Base-by-base conservation (phyloP, 1,140 invertebrate species). In the Neomicropteryx cornuta region DNA sequence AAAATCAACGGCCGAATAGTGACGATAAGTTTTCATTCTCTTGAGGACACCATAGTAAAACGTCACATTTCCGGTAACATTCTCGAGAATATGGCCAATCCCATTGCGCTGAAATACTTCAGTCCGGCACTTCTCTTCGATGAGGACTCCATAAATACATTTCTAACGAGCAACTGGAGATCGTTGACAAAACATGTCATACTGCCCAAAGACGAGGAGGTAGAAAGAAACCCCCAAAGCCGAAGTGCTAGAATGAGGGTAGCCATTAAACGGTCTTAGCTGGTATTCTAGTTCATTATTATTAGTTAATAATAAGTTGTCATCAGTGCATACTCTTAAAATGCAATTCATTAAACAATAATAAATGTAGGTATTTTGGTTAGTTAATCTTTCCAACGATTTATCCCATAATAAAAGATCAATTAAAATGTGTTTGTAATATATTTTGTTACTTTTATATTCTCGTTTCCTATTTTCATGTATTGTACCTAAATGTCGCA, bases 11-110 rank as follows among this genome's bases (percentile, higher is more conserved):
- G 91, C 1, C 67, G 77, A 43, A 53, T 95, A 43, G 76, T 90
- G 1, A 82, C 83, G 2, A 75, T 97, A 5, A 79, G 84, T 4
- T 97, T 96, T 62, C 92, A 96, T 64, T 93, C 87, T 1, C 62
- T 96, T 17, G 94, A 98, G 72, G 93, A 97, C 63, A 82, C 82
- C n/a, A 88, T 97, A 42, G 79, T 96, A 0, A 97, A 97, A 63
- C 68, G 88, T 21, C 89, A 96, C 62, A 71, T 98, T 19, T 64
- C 74, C 33, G 87, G 84, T 1, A 80, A 87, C 52, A 68, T 86
- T 29, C 64, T 76, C 16, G 76, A 84, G 44, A 75, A 77, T 45
- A 50, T 70, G 14, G 72, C 75, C 8, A 84, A 81, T 58, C 64
- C 66, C 4, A 48, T 83, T 5, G 74, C 82, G 0, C 53, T 84